A percentile compares a stretch with the other conserved stretches of the same genome.
These are phyloP conservation scores for Agelastica alni DNA, from an alignment of 2,888 invertebrate genomes.

Conservation along the genomic window DNA sequence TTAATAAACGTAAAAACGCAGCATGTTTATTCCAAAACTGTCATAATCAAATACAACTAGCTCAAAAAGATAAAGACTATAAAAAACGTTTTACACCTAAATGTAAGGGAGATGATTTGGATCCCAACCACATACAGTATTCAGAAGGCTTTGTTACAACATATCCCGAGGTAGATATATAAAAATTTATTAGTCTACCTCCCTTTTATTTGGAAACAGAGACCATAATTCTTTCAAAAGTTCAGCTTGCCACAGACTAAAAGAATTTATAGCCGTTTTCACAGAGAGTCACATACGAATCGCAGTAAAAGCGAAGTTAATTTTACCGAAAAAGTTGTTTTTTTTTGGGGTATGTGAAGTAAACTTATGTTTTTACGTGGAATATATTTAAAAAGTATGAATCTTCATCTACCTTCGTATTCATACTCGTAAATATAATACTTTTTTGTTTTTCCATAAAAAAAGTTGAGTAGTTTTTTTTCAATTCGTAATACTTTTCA, in stretches of 20 bases:
- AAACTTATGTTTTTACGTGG: too few relatives aligned
- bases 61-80: neutral
- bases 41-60: too few relatives aligned
- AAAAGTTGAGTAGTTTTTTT: too few relatives aligned
- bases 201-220: conserved; percentile 27
- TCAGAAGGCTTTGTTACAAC: conserved; percentile 8
- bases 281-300: conserved; percentile 15
- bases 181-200: conserved; percentile 29
- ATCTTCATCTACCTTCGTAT: too few relatives aligned
- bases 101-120: neutral
- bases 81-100: conserved; percentile 3
- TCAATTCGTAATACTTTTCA: too few relatives aligned
- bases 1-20: too few relatives aligned
- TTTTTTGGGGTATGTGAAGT: too few relatives aligned
- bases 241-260: conserved; percentile 36
- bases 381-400: too few relatives aligned
- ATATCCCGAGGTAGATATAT: conserved; percentile 17
- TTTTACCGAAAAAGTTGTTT: conserved; percentile 6
- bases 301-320: neutral
- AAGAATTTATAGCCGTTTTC: conserved; percentile 36
- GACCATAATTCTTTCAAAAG: conserved; percentile 36
- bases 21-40: too few relatives aligned
- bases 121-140: conserved; percentile 9
- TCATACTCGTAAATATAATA: too few relatives aligned
- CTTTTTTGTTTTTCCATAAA: too few relatives aligned